These are phyloP conservation scores for Athripsodes cinereus DNA, from an alignment of 2,888 invertebrate species.

Conservation along the genomic window DNA sequence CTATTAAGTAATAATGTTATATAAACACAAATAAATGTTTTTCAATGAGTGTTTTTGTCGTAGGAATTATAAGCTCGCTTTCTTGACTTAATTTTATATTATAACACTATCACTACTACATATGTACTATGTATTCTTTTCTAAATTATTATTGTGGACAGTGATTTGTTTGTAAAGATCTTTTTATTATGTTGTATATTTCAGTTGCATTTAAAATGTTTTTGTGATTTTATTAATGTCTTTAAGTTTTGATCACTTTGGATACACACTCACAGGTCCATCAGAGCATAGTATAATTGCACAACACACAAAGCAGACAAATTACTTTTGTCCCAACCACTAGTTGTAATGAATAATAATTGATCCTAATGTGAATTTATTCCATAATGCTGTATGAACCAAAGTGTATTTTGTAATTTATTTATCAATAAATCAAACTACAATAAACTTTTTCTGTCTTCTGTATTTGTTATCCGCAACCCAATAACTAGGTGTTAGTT, in stretches of 20 bases:
- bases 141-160: neutral
- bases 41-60: conserved; percentile 28
- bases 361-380: conserved; percentile 11
- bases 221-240: conserved; percentile 3
- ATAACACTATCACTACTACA: neutral
- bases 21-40: conserved; percentile 28
- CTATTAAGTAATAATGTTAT: conserved; percentile 24
- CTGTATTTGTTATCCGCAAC: conserved; percentile 34
- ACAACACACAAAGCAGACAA: neutral
- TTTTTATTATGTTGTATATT: conserved; percentile 1
- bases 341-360: conserved; percentile 3
- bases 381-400: conserved; percentile 40
- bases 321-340: neutral
- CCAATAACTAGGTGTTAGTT: too few relatives aligned
- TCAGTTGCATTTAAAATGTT: conserved; percentile 8
- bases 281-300: neutral
- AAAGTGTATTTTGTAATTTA: conserved; percentile 46
- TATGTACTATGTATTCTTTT: neutral
- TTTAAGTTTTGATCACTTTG: conserved; percentile 13
- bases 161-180: neutral
- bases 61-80: conserved; percentile 24
- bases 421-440: conserved; percentile 51
- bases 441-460: conserved; percentile 34
- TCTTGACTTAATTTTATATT: conserved; percentile 13
- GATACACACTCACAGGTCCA: conserved; percentile 3